Evolutionary conservation across 2,888 invertebrate species (phyloP).

Genomic region (Lasioglossum zephyrum): DNA sequence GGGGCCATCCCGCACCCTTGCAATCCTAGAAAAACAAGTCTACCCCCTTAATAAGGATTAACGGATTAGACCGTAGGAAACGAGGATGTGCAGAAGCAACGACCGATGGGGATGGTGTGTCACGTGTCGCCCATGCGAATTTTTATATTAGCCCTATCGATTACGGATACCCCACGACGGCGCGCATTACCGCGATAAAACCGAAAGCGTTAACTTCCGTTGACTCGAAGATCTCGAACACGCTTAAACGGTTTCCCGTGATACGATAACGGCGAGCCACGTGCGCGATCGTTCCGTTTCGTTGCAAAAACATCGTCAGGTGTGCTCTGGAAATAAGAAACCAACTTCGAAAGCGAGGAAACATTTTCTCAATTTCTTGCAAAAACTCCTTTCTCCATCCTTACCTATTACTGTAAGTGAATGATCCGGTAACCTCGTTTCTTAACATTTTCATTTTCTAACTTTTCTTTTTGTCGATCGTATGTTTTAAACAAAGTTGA

Average conservation of each 20-base stretch:
- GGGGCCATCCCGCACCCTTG: no score
- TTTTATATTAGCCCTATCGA: constrained; percentile 47
- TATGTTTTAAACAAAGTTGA: no score
- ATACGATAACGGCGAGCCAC: not conserved
- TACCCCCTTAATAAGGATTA: constrained; percentile 72
- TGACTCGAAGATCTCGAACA: constrained; percentile 20
- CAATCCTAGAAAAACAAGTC: no score
- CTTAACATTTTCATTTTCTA: no score
- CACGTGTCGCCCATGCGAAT: constrained; percentile 21
- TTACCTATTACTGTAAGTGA: no score
- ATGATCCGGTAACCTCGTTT: no score
- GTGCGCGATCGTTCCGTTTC: not conserved
- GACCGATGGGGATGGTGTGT: constrained; percentile 1
- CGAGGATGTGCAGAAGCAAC: constrained; percentile 48
- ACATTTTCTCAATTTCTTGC: no score
- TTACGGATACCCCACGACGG: constrained; percentile 38
- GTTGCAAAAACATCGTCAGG: not conserved
- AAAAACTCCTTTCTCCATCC: no score
- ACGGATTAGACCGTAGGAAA: constrained; percentile 70
- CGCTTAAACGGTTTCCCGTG: constrained; percentile 34
- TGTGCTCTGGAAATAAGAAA: not conserved
- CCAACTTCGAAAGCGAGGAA: not conserved
- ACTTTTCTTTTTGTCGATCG: no score
- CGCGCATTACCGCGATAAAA: constrained; percentile 36
- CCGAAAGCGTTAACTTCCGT: constrained; percentile 21